A percentile compares a stretch with the other conserved stretches of the same genome.
These are phyloP conservation scores for Anolis apletophallus DNA, from an alignment of 2,797 vertebrate species.

Conservation along the genomic window DNA sequence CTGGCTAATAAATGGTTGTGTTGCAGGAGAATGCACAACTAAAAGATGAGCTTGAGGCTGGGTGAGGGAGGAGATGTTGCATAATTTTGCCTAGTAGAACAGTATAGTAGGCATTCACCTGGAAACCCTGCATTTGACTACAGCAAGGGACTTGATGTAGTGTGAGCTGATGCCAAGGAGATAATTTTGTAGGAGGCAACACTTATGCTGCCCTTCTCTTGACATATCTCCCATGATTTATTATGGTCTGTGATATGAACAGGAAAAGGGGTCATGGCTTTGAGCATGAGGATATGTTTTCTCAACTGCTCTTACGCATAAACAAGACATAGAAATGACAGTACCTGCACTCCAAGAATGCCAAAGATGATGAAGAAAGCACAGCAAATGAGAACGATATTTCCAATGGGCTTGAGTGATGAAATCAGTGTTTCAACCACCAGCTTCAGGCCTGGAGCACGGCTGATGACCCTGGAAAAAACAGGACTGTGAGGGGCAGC, in stretches of 20 bases:
- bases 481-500: constrained; percentile 37
- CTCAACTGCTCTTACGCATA: neutral
- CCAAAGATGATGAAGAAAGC: constrained; percentile 99
- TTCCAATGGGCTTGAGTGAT: constrained; percentile 97
- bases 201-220: neutral
- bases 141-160: too few species aligned
- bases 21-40: too few species aligned
- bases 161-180: neutral
- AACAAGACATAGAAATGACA: neutral
- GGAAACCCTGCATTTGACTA: neutral
- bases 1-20: too few species aligned
- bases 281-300: neutral
- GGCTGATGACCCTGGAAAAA: constrained; percentile 91
- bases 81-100: too few species aligned
- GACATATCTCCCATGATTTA: neutral
- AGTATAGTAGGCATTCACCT: too few species aligned
- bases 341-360: constrained; percentile 97
- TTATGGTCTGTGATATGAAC: neutral
- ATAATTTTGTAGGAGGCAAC: neutral
- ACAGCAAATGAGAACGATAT: constrained; percentile 98
- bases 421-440: constrained; percentile 98
- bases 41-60: too few species aligned
- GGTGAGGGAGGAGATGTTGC: too few species aligned
- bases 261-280: neutral
- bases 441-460: constrained; percentile 95